Base-by-base conservation (phyloP, 2,113 vertebrate genomes). In the Microcebus lehilahytsara region DNA sequence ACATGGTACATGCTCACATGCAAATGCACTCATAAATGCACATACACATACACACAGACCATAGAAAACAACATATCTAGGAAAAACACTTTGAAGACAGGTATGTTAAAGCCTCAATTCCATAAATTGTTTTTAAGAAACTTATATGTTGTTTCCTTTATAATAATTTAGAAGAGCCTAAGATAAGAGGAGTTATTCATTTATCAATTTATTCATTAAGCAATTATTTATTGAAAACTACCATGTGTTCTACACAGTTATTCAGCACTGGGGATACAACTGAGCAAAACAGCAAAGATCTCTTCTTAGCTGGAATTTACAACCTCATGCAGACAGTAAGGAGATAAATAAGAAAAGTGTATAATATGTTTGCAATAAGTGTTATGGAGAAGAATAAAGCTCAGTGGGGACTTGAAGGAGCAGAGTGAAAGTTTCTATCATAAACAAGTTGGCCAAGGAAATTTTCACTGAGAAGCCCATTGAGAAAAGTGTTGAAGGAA, bases 1-100 rank as follows among this genome's bases (percentile, higher is more conserved):
- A 14, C 34, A 22, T 46, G 30, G 42, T 16, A 8, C 1, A 4
- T 0, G 1, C 6, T 42, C 4, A 34, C 27, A 46, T 5, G 20
- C 27, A 40, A 10, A 56, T 46, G 22, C 2, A 58, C 56, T 58
- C 56, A 58, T 19, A 58, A 22, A 22, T 58, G 56, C 20, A 58
- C 56, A 27, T 1, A 1, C 17, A 19, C 22, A 14, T 14, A 51
- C 30, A 64, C 40, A 67, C 25, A 32, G 8, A 40, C 14, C 2
- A 58, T 5, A 74, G 19, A 95, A 77, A 89, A 87, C 22, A 66
- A 30, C 2, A 10, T 40, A 27, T 10, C 8, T 25, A 80, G 27
- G 27, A 56, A 56, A 85, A 71, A 16, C 20, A 49, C 2, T 60
- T 74, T 60, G 20, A 93, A 87, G 62, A 30, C 1, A n/a, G 16